A percentile compares a stretch with the other conserved stretches of the same genome.
Evolutionary conservation across 1,140 invertebrate species (phyloP).

Genomic region (Drosophila rhopaloa): DNA sequence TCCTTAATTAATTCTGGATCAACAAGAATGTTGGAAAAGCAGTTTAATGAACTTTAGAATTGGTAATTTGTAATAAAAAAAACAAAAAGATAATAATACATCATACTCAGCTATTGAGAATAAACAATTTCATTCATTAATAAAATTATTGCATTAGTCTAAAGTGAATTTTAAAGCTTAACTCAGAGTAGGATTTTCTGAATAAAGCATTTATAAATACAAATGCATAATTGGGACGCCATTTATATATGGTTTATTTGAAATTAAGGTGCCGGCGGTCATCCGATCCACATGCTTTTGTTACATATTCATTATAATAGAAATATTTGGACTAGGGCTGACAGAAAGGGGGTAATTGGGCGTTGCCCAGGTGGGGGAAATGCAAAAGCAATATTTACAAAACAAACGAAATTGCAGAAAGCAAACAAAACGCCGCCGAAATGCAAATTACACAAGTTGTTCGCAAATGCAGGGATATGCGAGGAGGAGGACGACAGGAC

Average conservation of each 20-base stretch:
- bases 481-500: slow-evolving; percentile 3
- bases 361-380: slow-evolving; percentile 10
- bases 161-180: too few relatives aligned
- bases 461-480: slow-evolving; percentile 10
- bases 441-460: slow-evolving; percentile 65
- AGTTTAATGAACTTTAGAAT: too few relatives aligned
- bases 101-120: too few relatives aligned
- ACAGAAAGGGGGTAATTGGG: background rate
- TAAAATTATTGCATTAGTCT: too few relatives aligned
- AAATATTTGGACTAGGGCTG: background rate
- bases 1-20: too few relatives aligned
- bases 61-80: too few relatives aligned
- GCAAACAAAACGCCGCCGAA: slow-evolving; percentile 57
- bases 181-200: too few relatives aligned
- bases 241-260: background rate
- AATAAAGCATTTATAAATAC: background rate
- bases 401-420: slow-evolving; percentile 57
- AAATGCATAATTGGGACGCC: background rate
- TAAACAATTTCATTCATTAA: too few relatives aligned
- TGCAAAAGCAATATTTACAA: slow-evolving; percentile 67
- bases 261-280: background rate
- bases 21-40: too few relatives aligned
- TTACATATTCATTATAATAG: slow-evolving; percentile 18
- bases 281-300: slow-evolving; percentile 2
- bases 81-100: too few relatives aligned